A percentile compares a stretch with the other conserved stretches of the same genome.
These are phyloP conservation scores for Nibea albiflora DNA, from an alignment of 2,113 vertebrate genomes.

Conservation along the genomic window DNA sequence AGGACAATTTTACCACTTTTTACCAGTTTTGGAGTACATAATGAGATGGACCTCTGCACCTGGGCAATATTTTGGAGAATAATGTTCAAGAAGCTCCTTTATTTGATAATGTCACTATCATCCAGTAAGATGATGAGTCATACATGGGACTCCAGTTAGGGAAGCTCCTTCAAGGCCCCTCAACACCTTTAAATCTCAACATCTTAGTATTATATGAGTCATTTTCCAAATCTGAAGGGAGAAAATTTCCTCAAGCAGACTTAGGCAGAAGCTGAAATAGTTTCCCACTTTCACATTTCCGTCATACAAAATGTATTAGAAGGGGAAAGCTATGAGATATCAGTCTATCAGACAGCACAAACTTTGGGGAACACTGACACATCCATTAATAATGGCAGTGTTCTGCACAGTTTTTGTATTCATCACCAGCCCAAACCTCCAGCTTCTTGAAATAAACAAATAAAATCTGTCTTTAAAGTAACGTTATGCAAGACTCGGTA, in stretches of 20 bases:
- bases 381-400: not conserved
- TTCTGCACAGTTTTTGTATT: not conserved
- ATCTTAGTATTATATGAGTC: constrained; percentile 25
- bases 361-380: not conserved
- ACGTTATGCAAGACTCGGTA: too few species aligned
- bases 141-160: not conserved
- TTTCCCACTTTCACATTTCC: constrained; percentile 13
- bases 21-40: not conserved
- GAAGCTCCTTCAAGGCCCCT: not conserved
- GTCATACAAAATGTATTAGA: not conserved
- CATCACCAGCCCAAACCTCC: not conserved
- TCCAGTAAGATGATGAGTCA: not conserved
- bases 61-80: constrained; percentile 7
- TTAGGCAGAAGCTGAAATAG: not conserved
- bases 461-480: not conserved
- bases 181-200: constrained; percentile 11
- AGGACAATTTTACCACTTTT: not conserved
- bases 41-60: not conserved
- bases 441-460: constrained; percentile 1
- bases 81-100: not conserved
- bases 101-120: constrained; percentile 1
- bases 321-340: not conserved
- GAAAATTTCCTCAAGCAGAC: constrained; percentile 4
- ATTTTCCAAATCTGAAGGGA: constrained; percentile 16
- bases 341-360: not conserved